These are phyloP conservation scores for Mizuhopecten yessoensis DNA, from an alignment of 1,140 invertebrate genomes.

Conservation along the genomic window DNA sequence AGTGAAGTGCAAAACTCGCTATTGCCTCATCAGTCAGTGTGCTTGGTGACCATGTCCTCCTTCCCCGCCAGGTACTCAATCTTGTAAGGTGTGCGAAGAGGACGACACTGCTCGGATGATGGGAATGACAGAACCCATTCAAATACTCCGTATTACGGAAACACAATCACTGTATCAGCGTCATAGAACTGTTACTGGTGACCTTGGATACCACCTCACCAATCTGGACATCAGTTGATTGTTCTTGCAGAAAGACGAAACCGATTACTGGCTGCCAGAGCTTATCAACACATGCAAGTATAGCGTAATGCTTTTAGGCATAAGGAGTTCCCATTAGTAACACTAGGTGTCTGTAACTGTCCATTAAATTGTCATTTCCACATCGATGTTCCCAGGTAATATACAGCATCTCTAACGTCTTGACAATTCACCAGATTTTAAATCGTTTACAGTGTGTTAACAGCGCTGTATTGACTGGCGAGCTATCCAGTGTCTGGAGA, in stretches of 20 bases:
- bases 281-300: not conserved
- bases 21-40: not conserved
- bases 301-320: conserved; percentile 19
- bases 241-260: conserved; percentile 4
- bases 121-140: conserved; percentile 11
- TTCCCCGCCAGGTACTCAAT: not conserved
- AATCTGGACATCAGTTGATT: conserved; percentile 15
- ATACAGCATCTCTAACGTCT: not conserved
- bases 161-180: not conserved
- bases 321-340: not conserved
- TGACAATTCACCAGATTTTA: not conserved
- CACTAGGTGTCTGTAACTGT: not conserved
- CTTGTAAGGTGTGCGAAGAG: not conserved
- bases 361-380: conserved; percentile 1
- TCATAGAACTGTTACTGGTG: not conserved
- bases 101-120: not conserved
- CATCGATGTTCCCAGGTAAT: not conserved
- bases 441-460: conserved; percentile 29
- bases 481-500: not conserved
- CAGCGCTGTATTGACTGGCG: not conserved
- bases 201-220: not conserved
- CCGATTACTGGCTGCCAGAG: not conserved
- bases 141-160: not conserved
- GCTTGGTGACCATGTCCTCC: not conserved
- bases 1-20: not conserved